These are phyloP conservation scores for Enteromius anoplus DNA, from an alignment of 2,797 vertebrate genomes.

Conservation along the genomic window DNA sequence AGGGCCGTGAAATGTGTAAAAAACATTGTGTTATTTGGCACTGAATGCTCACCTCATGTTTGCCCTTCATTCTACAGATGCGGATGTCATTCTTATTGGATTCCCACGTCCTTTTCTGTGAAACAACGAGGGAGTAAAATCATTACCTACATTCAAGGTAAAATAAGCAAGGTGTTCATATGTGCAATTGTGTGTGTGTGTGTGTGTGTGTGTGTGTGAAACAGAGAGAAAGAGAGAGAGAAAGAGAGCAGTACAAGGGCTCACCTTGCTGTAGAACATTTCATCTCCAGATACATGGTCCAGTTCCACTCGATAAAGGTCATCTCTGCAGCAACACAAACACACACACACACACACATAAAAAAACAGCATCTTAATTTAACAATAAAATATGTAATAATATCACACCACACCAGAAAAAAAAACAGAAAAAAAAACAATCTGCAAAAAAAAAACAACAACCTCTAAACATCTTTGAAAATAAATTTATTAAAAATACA, in stretches of 20 bases:
- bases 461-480: not conserved
- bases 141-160: not conserved
- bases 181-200: not conserved
- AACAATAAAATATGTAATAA: not conserved
- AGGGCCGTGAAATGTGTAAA: not conserved
- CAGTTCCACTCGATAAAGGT: conserved; percentile 91
- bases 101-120: conserved; percentile 92
- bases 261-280: conserved; percentile 92
- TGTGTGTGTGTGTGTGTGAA: not conserved
- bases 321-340: conserved; percentile 81
- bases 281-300: conserved; percentile 85
- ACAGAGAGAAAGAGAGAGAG: not conserved
- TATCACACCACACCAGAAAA: not conserved
- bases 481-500: not conserved
- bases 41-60: conserved; percentile 85
- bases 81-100: conserved; percentile 94
- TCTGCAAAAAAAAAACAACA: no score
- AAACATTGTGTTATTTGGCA: conserved; percentile 4
- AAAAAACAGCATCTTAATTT: conserved; percentile 8
- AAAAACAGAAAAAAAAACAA: not conserved
- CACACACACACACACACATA: conserved; percentile 5
- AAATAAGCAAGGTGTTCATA: not conserved
- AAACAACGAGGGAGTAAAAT: conserved; percentile 29
- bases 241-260: conserved; percentile 45
- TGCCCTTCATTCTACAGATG: conserved; percentile 97